These are phyloP conservation scores for Oryzias celebensis DNA, from an alignment of 2,113 vertebrate species.

Conservation along the genomic window DNA sequence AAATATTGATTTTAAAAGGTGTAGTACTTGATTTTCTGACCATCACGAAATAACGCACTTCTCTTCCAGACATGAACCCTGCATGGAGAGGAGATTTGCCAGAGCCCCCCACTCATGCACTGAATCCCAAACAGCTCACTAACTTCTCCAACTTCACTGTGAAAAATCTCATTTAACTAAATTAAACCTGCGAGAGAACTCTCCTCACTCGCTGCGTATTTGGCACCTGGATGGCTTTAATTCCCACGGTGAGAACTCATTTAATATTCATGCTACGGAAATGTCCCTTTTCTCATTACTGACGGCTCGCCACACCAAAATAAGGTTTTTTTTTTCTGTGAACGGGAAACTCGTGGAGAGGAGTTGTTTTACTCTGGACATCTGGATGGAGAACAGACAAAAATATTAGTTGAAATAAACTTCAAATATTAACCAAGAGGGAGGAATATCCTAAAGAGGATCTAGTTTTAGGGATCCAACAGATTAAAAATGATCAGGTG, in stretches of 20 bases:
- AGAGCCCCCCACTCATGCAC: not conserved
- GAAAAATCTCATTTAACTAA: conserved; percentile 39
- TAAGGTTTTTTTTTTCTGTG: not conserved
- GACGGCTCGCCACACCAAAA: not conserved
- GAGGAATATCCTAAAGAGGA: no score
- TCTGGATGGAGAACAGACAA: no score
- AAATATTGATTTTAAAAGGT: conserved; percentile 38
- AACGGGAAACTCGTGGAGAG: no score
- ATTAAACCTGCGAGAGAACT: conserved; percentile 32
- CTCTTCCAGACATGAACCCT: not conserved
- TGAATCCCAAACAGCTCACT: conserved; percentile 1
- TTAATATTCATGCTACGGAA: conserved; percentile 14
- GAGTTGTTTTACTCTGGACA: no score
- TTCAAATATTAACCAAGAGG: no score
- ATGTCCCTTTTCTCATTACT: not conserved
- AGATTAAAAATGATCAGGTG: no score
- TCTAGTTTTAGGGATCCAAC: no score
- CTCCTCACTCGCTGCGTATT: conserved; percentile 1
- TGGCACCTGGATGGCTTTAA: conserved; percentile 21
- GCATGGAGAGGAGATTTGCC: not conserved
- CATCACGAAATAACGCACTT: no score
- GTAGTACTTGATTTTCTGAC: conserved; percentile 14
- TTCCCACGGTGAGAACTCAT: conserved; percentile 13
- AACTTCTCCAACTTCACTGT: not conserved
- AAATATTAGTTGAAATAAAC: no score